Conservation (phyloP, 2,888 invertebrate species). For the Zeuzera pyrina region DNA sequence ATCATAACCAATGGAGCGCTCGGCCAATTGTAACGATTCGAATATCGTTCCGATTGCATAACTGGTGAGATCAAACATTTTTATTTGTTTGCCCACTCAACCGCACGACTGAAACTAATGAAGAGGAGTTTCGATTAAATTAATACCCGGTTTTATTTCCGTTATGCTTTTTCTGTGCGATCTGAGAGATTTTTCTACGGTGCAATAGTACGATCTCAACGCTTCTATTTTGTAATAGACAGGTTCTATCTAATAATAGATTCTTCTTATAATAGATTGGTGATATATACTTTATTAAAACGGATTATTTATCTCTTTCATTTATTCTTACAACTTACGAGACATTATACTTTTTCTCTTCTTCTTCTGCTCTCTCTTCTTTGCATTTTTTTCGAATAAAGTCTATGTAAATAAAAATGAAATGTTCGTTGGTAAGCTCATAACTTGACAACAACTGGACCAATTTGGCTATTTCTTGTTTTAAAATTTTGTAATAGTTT, state of each 20-base stretch:
- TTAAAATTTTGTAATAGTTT: too few relatives aligned
- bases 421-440: too few relatives aligned
- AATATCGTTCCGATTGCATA: slow-evolving; percentile 55
- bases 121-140: slow-evolving; percentile 66
- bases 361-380: too few relatives aligned
- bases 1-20: slow-evolving; percentile 30
- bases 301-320: slow-evolving; percentile 23
- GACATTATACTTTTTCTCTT: not conserved
- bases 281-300: slow-evolving; percentile 46
- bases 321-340: too few relatives aligned
- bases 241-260: too few relatives aligned
- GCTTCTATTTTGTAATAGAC: slow-evolving; percentile 41
- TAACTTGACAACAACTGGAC: too few relatives aligned
- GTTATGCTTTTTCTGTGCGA: slow-evolving; percentile 35
- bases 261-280: too few relatives aligned
- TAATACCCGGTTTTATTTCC: slow-evolving; percentile 55
- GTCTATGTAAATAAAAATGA: too few relatives aligned
- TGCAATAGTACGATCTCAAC: slow-evolving; percentile 23
- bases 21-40: slow-evolving; percentile 50
- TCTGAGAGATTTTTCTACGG: slow-evolving; percentile 37
- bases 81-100: slow-evolving; percentile 65
- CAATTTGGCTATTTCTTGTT: too few relatives aligned
- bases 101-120: slow-evolving; percentile 65
- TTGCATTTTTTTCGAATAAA: too few relatives aligned
- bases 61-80: slow-evolving; percentile 64